These are phyloP conservation scores for Nesometra sesokonis DNA, from an alignment of 35 echinoderm and acorn worm species.

Conservation along the genomic window DNA sequence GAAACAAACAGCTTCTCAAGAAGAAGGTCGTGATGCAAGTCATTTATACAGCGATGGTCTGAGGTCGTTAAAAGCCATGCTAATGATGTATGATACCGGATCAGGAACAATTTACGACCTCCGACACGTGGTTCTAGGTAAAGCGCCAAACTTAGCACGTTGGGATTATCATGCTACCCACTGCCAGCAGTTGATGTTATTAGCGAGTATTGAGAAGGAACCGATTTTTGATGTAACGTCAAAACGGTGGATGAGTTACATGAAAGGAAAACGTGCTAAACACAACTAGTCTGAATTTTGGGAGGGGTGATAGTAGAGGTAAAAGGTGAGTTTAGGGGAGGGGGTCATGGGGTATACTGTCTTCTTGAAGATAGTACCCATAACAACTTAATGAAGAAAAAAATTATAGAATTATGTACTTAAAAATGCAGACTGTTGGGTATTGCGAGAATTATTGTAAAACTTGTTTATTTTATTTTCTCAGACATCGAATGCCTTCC, in stretches of 20 bases:
- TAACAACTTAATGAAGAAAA: no score
- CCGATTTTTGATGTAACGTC: conserved; percentile 65
- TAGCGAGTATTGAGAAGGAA: conserved; percentile 58
- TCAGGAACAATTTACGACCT: conserved; percentile 78
- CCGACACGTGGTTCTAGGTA: conserved; percentile 53
- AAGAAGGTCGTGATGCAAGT: conserved; percentile 50
- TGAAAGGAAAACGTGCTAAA: conserved; percentile 82
- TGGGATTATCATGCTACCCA: conserved; percentile 88
- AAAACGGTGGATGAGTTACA: conserved; percentile 76
- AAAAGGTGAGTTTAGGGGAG: no score
- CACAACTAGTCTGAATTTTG: neutral
- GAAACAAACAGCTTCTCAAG: conserved; percentile 25
- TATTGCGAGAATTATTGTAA: no score
- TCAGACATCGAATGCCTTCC: no score
- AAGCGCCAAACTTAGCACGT: conserved; percentile 74
- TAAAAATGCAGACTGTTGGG: no score
- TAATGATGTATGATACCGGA: conserved; percentile 68
- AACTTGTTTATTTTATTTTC: no score
- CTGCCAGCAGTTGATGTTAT: conserved; percentile 58
- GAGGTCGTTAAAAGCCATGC: conserved; percentile 60
- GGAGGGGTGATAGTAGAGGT: no score
- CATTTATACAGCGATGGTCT: conserved; percentile 55
- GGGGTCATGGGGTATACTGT: no score
- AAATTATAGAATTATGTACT: no score
- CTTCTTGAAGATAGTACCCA: no score